Evolutionary conservation across 2,113 vertebrate species (phyloP).

Genomic region (Talpa occidentalis): DNA sequence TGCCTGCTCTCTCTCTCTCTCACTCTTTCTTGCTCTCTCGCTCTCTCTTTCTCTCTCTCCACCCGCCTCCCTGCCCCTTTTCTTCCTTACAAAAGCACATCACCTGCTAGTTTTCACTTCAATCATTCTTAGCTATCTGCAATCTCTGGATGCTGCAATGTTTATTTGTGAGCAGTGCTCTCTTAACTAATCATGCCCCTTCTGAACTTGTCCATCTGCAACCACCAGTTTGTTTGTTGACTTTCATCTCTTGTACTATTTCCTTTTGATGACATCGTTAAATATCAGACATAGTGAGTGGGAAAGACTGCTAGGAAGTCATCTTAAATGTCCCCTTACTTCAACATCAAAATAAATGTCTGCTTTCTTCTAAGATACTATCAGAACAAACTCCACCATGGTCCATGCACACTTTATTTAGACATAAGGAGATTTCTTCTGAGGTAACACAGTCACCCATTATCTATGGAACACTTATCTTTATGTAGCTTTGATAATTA

Average conservation of each 20-base stretch:
- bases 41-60: no score
- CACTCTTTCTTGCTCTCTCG: no score
- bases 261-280: not conserved
- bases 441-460: not conserved
- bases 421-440: not conserved
- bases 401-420: not conserved
- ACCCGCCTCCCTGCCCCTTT: not conserved
- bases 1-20: no score
- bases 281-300: not conserved
- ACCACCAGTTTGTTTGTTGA: not conserved
- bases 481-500: not conserved
- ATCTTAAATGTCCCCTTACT: not conserved
- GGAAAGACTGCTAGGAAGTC: not conserved
- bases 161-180: not conserved
- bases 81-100: not conserved
- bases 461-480: not conserved
- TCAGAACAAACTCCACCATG: not conserved
- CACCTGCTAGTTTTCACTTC: not conserved
- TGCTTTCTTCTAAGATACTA: not conserved
- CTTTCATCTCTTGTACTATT: not conserved
- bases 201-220: not conserved
- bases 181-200: not conserved
- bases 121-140: not conserved
- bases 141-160: not conserved
- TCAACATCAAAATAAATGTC: not conserved